Percentiles rank a stretch among this genome's conserved stretches.
phyloP scores from a whole-genome alignment of 1,140 invertebrate species.

The Cydia strobilella region DNA sequence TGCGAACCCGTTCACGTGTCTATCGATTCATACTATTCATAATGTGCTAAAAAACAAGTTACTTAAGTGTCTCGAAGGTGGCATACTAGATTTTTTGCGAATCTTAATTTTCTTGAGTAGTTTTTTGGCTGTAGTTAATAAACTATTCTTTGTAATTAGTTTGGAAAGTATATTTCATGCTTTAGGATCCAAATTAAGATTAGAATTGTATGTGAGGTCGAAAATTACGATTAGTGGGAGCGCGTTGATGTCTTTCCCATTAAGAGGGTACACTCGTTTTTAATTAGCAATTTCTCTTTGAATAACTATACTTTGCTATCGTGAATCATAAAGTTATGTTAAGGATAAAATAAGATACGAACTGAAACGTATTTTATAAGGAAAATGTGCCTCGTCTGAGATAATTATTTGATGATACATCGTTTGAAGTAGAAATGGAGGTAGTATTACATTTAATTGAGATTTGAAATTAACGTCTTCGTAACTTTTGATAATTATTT shows the following conservation, averaged over 20 bases:
- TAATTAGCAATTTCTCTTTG: neutral
- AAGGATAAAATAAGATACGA: neutral
- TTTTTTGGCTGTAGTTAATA: neutral
- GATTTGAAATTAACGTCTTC: neutral
- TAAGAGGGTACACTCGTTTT: neutral
- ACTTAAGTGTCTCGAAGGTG: conserved; percentile 13
- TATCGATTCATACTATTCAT: conserved; percentile 28
- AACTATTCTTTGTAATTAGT: neutral
- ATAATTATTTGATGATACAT: neutral
- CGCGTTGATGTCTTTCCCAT: conserved; percentile 27
- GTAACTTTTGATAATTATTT: neutral
- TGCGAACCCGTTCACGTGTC: conserved; percentile 25
- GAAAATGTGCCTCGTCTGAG: neutral
- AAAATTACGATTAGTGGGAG: neutral
- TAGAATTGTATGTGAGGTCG: neutral
- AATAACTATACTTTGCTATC: neutral
- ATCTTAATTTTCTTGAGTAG: neutral
- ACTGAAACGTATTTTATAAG: neutral
- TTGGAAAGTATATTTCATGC: neutral
- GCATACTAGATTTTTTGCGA: conserved; percentile 19
- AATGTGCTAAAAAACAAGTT: conserved; percentile 19
- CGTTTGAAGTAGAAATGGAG: neutral
- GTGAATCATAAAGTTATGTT: neutral
- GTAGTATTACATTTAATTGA: neutral
- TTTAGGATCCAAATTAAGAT: neutral